Conservation (phyloP, 2,797 vertebrate genomes). For the Urocyon cinereoargenteus region DNA sequence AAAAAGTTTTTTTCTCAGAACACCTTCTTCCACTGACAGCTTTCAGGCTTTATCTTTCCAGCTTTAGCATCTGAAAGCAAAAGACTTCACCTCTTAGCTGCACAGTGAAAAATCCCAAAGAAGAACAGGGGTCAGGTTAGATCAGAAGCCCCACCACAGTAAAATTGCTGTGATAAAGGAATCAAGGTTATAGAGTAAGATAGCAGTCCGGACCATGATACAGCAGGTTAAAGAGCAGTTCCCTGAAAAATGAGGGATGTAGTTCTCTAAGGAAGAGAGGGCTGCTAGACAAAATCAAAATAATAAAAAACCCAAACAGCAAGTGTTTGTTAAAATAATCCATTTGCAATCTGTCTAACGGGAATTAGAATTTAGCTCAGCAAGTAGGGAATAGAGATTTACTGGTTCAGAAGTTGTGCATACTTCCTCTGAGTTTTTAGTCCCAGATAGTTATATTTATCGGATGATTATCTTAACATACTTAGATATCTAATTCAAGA, state of each 20-base stretch:
- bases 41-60: constrained; percentile 25
- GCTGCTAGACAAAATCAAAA: background rate
- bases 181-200: no score
- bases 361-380: background rate
- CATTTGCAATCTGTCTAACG: constrained; percentile 1
- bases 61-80: background rate
- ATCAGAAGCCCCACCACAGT: background rate
- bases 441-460: constrained; percentile 29
- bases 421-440: background rate
- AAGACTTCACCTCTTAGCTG: background rate
- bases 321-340: background rate
- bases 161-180: background rate
- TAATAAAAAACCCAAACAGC: background rate
- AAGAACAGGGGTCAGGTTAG: background rate
- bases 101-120: constrained; percentile 45
- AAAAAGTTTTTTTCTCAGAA: background rate
- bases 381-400: background rate
- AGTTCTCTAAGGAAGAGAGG: background rate
- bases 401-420: background rate
- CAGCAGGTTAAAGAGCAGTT: background rate
- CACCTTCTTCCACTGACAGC: background rate
- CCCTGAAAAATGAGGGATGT: accelerated
- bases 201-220: background rate
- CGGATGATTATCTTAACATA: constrained; percentile 62
- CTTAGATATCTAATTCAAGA: constrained; percentile 59